A percentile compares a stretch with the other conserved stretches of the same genome.
Evolutionary conservation across 2,888 invertebrate genomes (phyloP).

Genomic region (Pimpla rufipes): DNA sequence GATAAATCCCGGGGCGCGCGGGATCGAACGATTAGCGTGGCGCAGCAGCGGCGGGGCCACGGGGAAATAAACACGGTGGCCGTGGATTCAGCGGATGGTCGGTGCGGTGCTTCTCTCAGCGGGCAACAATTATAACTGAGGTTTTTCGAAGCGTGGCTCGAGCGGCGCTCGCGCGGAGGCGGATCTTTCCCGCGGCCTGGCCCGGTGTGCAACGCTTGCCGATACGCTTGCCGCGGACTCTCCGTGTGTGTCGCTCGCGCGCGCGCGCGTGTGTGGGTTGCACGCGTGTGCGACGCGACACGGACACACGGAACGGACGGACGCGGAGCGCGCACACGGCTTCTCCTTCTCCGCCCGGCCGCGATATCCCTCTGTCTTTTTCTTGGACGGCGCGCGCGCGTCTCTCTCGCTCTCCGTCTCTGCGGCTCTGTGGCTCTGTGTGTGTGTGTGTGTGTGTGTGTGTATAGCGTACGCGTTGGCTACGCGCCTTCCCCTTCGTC

Average conservation of each 20-base stretch:
- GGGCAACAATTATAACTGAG: conserved; percentile 85
- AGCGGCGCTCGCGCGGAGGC: conserved; percentile 80
- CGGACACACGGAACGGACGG: not conserved
- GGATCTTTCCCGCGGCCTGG: conserved; percentile 78
- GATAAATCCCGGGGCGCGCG: no score
- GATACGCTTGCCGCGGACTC: conserved; percentile 3
- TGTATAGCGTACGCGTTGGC: no score
- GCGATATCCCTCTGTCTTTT: conserved; percentile 25
- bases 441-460: not conserved
- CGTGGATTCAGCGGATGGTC: conserved; percentile 41
- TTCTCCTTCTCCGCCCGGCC: conserved; percentile 41
- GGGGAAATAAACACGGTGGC: not conserved
- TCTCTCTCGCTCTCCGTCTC: not conserved
- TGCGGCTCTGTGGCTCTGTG: not conserved
- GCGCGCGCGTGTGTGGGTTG: conserved; percentile 8
- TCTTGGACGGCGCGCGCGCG: conserved; percentile 34
- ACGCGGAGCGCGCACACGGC: conserved; percentile 10
- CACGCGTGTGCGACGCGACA: not conserved
- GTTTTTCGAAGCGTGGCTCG: conserved; percentile 81
- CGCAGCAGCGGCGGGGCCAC: no score
- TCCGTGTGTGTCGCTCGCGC: no score
- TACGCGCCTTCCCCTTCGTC: conserved; percentile 41
- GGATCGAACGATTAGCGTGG: not conserved
- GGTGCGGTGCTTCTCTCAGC: conserved; percentile 82
- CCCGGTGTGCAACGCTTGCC: conserved; percentile 41